These are phyloP conservation scores for Ranitomeya imitator DNA, from an alignment of 2,113 vertebrate species.

Conservation along the genomic window DNA sequence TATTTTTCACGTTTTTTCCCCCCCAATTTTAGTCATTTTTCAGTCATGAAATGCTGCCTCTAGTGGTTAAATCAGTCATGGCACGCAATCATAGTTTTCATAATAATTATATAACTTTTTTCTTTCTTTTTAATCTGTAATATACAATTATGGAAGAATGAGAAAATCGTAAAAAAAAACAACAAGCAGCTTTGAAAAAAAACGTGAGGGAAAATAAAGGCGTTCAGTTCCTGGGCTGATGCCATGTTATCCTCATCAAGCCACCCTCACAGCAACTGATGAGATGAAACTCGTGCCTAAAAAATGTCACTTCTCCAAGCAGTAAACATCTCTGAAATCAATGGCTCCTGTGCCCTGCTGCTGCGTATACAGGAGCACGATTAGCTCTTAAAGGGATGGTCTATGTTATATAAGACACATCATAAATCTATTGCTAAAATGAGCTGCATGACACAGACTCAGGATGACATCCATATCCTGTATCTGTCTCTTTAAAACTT, in stretches of 20 bases:
- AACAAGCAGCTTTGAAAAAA: neutral
- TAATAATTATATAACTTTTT: neutral
- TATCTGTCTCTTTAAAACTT: too few species aligned
- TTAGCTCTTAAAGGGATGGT: neutral
- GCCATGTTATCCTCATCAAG: neutral
- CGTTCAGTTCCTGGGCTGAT: neutral
- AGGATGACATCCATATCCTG: too few species aligned
- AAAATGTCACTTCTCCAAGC: neutral
- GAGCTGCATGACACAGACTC: too few species aligned
- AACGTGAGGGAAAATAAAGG: neutral
- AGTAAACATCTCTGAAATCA: neutral
- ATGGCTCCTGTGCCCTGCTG: neutral
- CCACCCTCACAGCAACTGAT: conserved; percentile 7
- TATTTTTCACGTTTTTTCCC: neutral
- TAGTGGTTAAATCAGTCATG: neutral
- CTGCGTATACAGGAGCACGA: too few species aligned
- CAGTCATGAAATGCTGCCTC: neutral
- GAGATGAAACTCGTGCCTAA: neutral
- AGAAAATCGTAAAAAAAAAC: neutral
- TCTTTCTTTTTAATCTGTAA: neutral
- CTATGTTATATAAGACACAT: neutral
- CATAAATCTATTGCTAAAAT: too few species aligned
- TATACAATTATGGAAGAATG: neutral
- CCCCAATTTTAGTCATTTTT: neutral
- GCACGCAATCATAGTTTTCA: neutral